phyloP scores from a whole-genome alignment of 2,113 vertebrate species.

The Scytalopus superciliaris region DNA sequence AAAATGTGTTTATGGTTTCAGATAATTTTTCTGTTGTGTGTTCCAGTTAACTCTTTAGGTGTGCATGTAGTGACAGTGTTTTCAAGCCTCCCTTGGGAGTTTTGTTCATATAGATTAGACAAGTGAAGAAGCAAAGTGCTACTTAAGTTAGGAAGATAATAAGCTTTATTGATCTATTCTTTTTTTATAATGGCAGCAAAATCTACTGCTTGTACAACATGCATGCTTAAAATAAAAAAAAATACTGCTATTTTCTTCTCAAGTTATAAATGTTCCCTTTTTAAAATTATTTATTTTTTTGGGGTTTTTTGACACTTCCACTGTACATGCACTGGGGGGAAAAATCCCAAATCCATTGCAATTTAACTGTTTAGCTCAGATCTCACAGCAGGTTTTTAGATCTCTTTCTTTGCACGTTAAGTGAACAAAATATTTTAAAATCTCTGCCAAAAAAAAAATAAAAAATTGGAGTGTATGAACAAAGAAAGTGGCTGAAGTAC shows the following conservation, averaged over 20 bases:
- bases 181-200: neutral
- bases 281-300: neutral
- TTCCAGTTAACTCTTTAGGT: neutral
- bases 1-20: neutral
- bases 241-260: neutral
- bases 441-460: neutral
- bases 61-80: neutral
- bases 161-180: neutral
- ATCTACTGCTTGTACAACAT: neutral
- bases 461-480: neutral
- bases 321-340: neutral
- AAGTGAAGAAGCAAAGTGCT: neutral
- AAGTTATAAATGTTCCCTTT: neutral
- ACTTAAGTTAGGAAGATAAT: neutral
- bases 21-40: neutral
- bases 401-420: neutral
- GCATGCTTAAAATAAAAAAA: neutral
- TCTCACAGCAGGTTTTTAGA: neutral
- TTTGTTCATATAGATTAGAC: neutral
- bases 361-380: neutral
- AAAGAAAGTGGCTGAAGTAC: neutral
- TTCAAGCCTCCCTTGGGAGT: neutral
- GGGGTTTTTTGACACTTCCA: neutral
- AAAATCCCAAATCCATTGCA: neutral
- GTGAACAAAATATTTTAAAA: neutral